These are phyloP conservation scores for Corythornis madagascariensis DNA, from an alignment of 2,113 vertebrate species.

Conservation along the genomic window DNA sequence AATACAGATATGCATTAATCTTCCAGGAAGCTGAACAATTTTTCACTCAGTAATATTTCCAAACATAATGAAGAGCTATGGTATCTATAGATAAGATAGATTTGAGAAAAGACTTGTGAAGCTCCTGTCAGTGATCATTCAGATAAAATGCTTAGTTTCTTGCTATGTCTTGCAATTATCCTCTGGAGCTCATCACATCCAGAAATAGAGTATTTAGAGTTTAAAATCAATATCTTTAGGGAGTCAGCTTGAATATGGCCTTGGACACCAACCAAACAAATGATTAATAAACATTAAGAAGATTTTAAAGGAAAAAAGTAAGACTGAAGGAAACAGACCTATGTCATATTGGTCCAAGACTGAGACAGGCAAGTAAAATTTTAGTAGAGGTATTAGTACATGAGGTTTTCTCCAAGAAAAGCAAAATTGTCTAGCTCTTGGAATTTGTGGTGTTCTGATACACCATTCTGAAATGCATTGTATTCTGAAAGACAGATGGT, in stretches of 20 bases:
- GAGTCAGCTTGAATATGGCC: background rate
- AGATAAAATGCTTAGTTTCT: background rate
- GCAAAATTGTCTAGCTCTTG: background rate
- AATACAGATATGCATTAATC: background rate
- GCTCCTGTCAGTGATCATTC: background rate
- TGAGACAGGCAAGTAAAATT: background rate
- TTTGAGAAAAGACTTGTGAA: background rate
- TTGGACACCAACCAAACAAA: background rate
- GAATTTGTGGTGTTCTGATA: background rate
- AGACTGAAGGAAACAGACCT: background rate
- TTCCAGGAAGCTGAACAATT: background rate
- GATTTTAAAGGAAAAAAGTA: background rate
- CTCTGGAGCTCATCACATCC: background rate
- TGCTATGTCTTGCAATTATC: background rate
- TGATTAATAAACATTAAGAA: background rate
- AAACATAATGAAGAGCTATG: background rate
- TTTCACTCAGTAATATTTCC: background rate
- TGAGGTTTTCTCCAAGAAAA: rapidly evolving
- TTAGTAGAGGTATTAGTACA: background rate
- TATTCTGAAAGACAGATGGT: background rate
- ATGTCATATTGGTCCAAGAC: background rate
- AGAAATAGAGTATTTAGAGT: background rate
- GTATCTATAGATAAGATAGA: background rate
- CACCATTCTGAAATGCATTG: background rate
- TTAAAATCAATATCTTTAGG: background rate